phyloP scores from a whole-genome alignment of 2,888 invertebrate genomes.

The Slavum lentiscoides region DNA sequence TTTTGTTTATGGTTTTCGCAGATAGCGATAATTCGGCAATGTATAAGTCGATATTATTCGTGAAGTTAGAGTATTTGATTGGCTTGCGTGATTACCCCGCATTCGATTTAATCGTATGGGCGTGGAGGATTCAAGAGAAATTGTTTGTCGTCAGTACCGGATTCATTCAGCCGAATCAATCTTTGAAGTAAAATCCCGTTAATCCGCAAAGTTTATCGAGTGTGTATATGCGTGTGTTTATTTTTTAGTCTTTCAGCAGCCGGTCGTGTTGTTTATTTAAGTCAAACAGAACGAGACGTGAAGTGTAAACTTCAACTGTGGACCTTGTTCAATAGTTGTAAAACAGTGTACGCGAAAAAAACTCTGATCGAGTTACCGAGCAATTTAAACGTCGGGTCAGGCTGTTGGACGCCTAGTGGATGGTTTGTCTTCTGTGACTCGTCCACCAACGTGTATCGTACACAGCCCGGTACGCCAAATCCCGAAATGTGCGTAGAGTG shows the following conservation, averaged over 20 bases:
- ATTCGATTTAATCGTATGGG: constrained; percentile 46
- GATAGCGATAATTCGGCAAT: not conserved
- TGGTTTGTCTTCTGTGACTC: constrained; percentile 41
- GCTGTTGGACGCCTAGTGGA: constrained; percentile 29
- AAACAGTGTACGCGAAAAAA: constrained; percentile 12
- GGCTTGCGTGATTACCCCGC: constrained; percentile 39
- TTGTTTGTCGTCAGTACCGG: constrained; percentile 25
- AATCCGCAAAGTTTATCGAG: no score
- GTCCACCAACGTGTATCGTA: constrained; percentile 22
- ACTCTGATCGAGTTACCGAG: not conserved
- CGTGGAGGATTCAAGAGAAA: constrained; percentile 41
- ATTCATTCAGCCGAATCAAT: constrained; percentile 33
- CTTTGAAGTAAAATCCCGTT: constrained; percentile 10
- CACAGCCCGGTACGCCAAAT: not conserved
- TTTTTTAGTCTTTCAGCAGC: not conserved
- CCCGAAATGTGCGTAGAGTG: not conserved
- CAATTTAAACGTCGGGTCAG: not conserved
- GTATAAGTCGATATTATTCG: constrained; percentile 28
- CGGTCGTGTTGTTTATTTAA: constrained; percentile 21
- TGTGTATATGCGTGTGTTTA: not conserved
- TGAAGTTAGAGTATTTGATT: constrained; percentile 29
- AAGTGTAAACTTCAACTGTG: constrained; percentile 28
- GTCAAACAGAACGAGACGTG: constrained; percentile 21
- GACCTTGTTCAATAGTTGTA: constrained; percentile 28
- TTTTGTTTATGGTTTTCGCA: not conserved